Percentiles rank a stretch among this genome's conserved stretches.
These are phyloP conservation scores for Oligia strigilis DNA, from an alignment of 2,888 invertebrate species.

Conservation along the genomic window DNA sequence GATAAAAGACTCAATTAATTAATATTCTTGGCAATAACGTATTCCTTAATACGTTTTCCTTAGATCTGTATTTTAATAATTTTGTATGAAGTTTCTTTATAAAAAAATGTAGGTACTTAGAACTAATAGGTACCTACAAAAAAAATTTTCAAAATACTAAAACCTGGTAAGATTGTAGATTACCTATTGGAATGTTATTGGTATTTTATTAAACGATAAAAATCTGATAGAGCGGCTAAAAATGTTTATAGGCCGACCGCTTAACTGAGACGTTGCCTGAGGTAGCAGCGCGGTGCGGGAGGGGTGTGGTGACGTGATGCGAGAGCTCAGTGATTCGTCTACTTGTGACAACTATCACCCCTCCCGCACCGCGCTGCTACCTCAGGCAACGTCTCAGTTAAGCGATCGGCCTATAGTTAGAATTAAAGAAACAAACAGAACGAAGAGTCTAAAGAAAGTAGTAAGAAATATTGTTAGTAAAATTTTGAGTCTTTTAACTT, in stretches of 20 bases:
- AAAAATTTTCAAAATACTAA: neutral
- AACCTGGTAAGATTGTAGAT: neutral
- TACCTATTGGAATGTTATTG: neutral
- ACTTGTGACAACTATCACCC: too few species aligned
- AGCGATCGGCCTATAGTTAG: neutral
- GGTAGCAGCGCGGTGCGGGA: too few species aligned
- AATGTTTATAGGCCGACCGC: too few species aligned
- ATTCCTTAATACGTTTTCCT: neutral
- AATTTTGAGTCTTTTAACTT: neutral
- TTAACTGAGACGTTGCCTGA: too few species aligned
- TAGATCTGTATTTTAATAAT: too few species aligned
- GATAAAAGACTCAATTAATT: constrained; percentile 16
- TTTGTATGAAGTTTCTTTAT: too few species aligned
- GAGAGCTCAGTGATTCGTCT: too few species aligned
- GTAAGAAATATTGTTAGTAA: neutral
- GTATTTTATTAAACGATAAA: neutral
- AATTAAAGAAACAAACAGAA: neutral
- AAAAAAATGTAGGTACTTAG: neutral
- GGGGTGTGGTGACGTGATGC: too few species aligned
- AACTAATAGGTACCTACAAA: neutral
- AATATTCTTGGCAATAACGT: neutral
- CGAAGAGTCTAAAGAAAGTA: neutral
- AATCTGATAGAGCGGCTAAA: neutral
- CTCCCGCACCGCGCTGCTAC: too few species aligned
- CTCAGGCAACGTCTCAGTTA: too few species aligned